Evolutionary conservation across 2,888 invertebrate genomes (phyloP), one percentile per base, ranked within the genome.

Genomic region (Agrilus mali): DNA sequence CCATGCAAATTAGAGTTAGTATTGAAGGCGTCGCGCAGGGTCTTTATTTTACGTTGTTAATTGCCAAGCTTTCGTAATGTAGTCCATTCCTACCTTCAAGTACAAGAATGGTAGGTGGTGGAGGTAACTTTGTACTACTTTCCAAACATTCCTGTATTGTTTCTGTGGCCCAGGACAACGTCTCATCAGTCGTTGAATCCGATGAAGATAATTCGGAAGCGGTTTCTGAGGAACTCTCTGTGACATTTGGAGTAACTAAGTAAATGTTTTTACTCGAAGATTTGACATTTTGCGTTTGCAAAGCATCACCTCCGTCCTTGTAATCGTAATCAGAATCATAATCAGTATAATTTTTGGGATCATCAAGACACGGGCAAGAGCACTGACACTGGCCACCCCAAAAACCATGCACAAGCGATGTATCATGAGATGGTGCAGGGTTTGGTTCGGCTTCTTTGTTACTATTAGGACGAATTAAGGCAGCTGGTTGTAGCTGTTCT

Each of bases 31-130:
- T 36, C 45, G 43, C 35, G 38, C 38, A 42, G 34, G 34, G 17
- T 27, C 13, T 38, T 41, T 42, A 40, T 37, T 44, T 37, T 40
- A 44, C 45, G 42, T 43, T 38, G 51, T 53, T 52, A 52, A 47
- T 52, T 46, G 52, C 50, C 42, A 53, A 54, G 52, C 54, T 38
- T 41, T 48, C 42, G 46, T 51, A 47, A 49, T 50, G 47, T 42
- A 40, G 44, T 47, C 41, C 47, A 49, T 38, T 47, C 66, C 68
- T 75, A 87, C 87, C 87, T 87, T 87, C 86, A 63, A 87, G 73
- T 64, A 87, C 83, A 60, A 87, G 78, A 70, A 87, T 85, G 65
- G 83, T 72, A 61, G 77, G 79, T 67, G 80, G 73, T 63, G 77
- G 72, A 63, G 77, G 71, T 53, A 75, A 68, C 64, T 73, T 71